A percentile compares a stretch with the other conserved stretches of the same genome.
These are phyloP conservation scores for Drosophila ercepeae DNA, from an alignment of 1,140 invertebrate species.

Conservation along the genomic window DNA sequence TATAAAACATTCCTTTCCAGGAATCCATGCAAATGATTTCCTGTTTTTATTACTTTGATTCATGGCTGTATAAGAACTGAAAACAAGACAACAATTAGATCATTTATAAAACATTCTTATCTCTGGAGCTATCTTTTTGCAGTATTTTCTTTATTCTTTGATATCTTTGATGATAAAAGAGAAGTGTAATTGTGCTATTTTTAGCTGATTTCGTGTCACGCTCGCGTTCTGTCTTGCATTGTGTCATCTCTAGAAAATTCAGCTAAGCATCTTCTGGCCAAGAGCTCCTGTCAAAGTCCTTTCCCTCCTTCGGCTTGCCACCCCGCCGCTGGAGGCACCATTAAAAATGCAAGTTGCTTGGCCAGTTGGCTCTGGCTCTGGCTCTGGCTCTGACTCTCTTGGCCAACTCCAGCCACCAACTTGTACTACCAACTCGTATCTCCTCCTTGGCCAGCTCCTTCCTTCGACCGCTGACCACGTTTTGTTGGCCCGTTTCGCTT, in stretches of 20 bases:
- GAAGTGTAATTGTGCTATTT: neutral
- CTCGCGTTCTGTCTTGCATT: too few relatives aligned
- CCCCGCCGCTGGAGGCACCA: conserved; percentile 47
- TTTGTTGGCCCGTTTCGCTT: conserved; percentile 73
- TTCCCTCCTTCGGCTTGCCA: neutral
- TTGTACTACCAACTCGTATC: too few relatives aligned
- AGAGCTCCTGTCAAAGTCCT: neutral
- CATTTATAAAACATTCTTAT: conserved; percentile 1
- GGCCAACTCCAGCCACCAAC: neutral
- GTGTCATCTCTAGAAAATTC: conserved; percentile 31
- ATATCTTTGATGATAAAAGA: neutral
- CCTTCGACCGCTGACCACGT: conserved; percentile 44
- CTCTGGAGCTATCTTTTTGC: too few relatives aligned
- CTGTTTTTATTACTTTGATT: too few relatives aligned
- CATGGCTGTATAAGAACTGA: too few relatives aligned
- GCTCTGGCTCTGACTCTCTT: too few relatives aligned
- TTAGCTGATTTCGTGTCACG: neutral
- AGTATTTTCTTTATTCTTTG: neutral
- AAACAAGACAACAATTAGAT: neutral
- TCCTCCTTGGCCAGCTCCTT: conserved; percentile 20
- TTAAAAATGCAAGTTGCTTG: conserved; percentile 79
- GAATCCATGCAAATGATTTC: neutral
- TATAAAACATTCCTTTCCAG: neutral
- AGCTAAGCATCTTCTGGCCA: conserved; percentile 48
- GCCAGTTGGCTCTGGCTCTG: conserved; percentile 53